A percentile compares a stretch with the other conserved stretches of the same genome.
Conservation (phyloP, 2,888 invertebrate genomes). For the Eudasyphora cyanicolor region DNA sequence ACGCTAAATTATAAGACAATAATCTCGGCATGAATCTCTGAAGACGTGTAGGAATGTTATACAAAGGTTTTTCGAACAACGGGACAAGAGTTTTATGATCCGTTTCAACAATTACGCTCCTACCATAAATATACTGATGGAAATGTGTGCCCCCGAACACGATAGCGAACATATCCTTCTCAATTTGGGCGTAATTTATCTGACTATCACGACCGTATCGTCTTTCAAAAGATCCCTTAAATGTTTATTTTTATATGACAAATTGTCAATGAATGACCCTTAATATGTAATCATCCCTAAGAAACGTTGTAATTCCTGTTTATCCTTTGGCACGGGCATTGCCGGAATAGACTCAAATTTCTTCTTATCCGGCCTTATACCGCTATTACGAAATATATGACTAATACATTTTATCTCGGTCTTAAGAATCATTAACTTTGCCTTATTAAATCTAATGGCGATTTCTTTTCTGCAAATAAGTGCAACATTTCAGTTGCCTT, state of each 20-base stretch:
- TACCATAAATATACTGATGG: constrained; percentile 18
- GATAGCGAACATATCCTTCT: constrained; percentile 29
- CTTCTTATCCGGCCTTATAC: background rate
- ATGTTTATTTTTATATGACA: constrained; percentile 59
- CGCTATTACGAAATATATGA: background rate
- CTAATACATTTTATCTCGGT: constrained; percentile 28
- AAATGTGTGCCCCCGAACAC: constrained; percentile 7
- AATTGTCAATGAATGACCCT: constrained; percentile 63
- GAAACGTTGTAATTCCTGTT: constrained; percentile 48
- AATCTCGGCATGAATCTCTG: constrained; percentile 19
- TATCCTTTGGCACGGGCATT: background rate
- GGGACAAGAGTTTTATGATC: constrained; percentile 16
- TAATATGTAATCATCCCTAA: constrained; percentile 65
- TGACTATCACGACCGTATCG: constrained; percentile 26
- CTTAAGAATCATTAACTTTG: constrained; percentile 5
- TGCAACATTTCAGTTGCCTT: too few species aligned
- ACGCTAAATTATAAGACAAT: constrained; percentile 8
- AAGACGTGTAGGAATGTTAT: constrained; percentile 13
- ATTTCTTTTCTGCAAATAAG: too few species aligned
- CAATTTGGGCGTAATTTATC: constrained; percentile 23
- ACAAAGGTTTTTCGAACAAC: constrained; percentile 8
- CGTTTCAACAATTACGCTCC: constrained; percentile 6
- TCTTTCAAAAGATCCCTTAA: constrained; percentile 41
- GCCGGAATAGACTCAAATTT: background rate
- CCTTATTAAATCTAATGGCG: background rate